Percentiles rank a stretch among this genome's conserved stretches.
phyloP scores from a whole-genome alignment of 2,888 invertebrate genomes.

The Drosophila macrospina region DNA sequence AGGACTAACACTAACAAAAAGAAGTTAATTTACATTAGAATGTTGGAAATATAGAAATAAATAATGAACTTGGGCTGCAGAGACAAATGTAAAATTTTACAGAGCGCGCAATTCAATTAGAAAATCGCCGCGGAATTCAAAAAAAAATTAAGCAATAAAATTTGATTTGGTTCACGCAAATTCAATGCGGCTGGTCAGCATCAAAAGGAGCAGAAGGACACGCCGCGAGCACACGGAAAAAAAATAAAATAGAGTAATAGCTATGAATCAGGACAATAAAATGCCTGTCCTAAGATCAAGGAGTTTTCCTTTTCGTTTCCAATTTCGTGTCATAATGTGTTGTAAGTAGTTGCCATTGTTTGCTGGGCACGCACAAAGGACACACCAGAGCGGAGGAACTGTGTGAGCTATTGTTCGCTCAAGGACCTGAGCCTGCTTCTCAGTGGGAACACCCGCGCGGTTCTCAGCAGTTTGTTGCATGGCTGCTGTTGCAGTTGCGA shows the following conservation, averaged over 20 bases:
- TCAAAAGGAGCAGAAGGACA: conserved; percentile 66
- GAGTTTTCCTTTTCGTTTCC: conserved; percentile 41
- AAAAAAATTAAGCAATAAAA: conserved; percentile 85
- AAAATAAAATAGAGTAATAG: conserved; percentile 80
- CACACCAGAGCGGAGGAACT: conserved; percentile 41
- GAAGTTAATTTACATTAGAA: conserved; percentile 69
- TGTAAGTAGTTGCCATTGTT: conserved; percentile 75
- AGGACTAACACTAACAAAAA: conserved; percentile 17
- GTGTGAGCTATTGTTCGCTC: conserved; percentile 65
- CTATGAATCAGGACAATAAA: conserved; percentile 73
- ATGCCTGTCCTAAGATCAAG: conserved; percentile 56
- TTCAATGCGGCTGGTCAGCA: conserved; percentile 70
- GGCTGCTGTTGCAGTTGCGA: conserved; percentile 63
- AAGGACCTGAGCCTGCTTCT: conserved; percentile 61
- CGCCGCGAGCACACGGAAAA: conserved; percentile 42
- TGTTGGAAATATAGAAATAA: conserved; percentile 60
- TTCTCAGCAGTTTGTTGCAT: conserved; percentile 61
- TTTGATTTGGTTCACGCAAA: conserved; percentile 85
- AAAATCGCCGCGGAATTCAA: conserved; percentile 52
- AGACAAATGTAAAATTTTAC: conserved; percentile 83
- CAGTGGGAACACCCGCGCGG: conserved; percentile 69
- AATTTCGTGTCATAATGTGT: conserved; percentile 77
- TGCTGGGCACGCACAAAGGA: conserved; percentile 61
- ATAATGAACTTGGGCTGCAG: conserved; percentile 67
- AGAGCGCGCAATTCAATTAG: conserved; percentile 70